Base-by-base conservation (phyloP, 2,888 invertebrate genomes). In the Nemoura dubitans region DNA sequence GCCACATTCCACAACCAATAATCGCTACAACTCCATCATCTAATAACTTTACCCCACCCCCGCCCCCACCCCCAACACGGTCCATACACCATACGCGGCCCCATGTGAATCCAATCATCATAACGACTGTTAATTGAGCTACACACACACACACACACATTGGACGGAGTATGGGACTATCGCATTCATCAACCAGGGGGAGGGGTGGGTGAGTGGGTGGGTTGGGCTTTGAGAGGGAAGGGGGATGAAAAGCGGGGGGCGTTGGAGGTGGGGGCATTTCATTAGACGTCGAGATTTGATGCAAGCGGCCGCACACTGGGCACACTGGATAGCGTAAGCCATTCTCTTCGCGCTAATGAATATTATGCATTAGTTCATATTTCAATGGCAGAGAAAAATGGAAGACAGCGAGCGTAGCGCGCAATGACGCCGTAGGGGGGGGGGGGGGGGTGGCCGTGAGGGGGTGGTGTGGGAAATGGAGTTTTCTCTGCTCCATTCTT, bases 341-440 rank as follows among this genome's bases (percentile, higher is more conserved):
- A 59, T 59, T 59, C 59, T 59, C 59, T 21, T 21, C 59, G 21
- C 59, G 59, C 21, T 90, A 90, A 90, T 90, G 90, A 90, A 90
- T 90, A 90, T 90, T 90, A 90, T 90, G 90, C 90, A 90, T 90
- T 90, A 90, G 90, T 90, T 90, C 90, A 90, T 90, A 90, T 90
- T 90, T 89, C 89, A 89, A 90, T 89, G 89, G 59, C 21, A 59
- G 59, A 59, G 59, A 59, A 59, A 59, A 59, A 59, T 59, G 59
- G 59, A 59, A 59, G 59, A 59, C 36, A 59, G 59, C 3, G 6
- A 59, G 59, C 16, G 59, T 21, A 21, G n/a, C 21, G 2, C 59
- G 59, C 59, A 2, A 59, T 7, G 36, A 36, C 36, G 36, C n/a
- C n/a, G 36, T 10, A 36, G 36, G 59, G 59, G 21, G 16, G 59